phyloP scores from a whole-genome alignment of 2,797 vertebrate species.

The Poeciliopsis presidionis region DNA sequence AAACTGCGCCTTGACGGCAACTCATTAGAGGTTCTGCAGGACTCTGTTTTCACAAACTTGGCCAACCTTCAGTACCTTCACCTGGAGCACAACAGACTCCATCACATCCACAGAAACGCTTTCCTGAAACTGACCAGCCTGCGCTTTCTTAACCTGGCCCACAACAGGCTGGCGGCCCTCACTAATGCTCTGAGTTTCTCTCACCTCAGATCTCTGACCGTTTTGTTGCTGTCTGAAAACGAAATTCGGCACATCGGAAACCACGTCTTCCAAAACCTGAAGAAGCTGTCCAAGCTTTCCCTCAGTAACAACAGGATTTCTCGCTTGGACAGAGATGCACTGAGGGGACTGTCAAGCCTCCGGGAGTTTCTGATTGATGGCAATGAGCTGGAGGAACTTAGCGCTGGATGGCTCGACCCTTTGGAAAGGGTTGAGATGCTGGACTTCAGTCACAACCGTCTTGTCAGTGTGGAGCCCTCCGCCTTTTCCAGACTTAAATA shows the following conservation, averaged over 20 bases:
- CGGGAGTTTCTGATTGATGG: constrained; percentile 88
- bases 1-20: constrained; percentile 93
- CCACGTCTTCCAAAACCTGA: constrained; percentile 88
- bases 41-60: constrained; percentile 87
- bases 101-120: constrained; percentile 87
- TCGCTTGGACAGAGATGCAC: constrained; percentile 81
- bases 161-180: constrained; percentile 88
- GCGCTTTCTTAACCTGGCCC: constrained; percentile 90
- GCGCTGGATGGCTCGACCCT: constrained; percentile 84
- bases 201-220: constrained; percentile 84
- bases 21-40: constrained; percentile 83
- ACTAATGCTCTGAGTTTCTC: constrained; percentile 84
- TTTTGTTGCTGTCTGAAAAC: constrained; percentile 89
- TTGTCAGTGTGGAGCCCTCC: constrained; percentile 79
- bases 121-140: constrained; percentile 87
- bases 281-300: constrained; percentile 85
- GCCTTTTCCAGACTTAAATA: constrained; percentile 82
- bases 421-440: constrained; percentile 86
- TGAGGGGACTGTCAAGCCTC: constrained; percentile 85
- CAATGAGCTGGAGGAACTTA: constrained; percentile 87
- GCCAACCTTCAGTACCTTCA: constrained; percentile 89
- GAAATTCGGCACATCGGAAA: constrained; percentile 84
- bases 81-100: constrained; percentile 90
- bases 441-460: constrained; percentile 88
- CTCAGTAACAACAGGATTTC: constrained; percentile 88